Evolutionary conservation across 2,113 vertebrate genomes (phyloP).

Genomic region (Hyla sarda): DNA sequence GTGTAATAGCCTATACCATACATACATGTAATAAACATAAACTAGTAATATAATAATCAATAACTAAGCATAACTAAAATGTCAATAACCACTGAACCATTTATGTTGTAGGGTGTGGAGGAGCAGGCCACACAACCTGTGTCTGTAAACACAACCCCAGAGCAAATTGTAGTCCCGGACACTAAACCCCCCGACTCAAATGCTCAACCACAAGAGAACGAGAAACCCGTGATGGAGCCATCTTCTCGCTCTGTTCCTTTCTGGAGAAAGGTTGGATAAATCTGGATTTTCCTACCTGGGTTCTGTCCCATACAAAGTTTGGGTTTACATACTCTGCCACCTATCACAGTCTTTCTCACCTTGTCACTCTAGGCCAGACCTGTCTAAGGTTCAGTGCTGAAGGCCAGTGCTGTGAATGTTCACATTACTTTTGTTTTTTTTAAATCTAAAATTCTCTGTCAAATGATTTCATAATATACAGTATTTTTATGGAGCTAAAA

Average conservation of each 20-base stretch:
- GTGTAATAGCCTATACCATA: too few relatives aligned
- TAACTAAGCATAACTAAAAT: too few relatives aligned
- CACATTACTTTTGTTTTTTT: too few relatives aligned
- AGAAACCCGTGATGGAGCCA: neutral
- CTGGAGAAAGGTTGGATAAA: conserved; percentile 63
- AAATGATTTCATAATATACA: too few relatives aligned
- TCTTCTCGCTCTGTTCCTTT: conserved; percentile 14
- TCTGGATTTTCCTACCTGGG: neutral
- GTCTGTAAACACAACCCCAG: neutral
- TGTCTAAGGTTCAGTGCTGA: too few relatives aligned
- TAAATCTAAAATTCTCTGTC: too few relatives aligned
- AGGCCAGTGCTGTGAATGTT: too few relatives aligned
- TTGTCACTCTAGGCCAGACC: too few relatives aligned
- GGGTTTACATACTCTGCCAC: neutral
- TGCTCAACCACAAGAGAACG: neutral
- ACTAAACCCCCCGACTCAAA: neutral
- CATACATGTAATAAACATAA: too few relatives aligned
- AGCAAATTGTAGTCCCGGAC: neutral
- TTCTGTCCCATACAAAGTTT: neutral
- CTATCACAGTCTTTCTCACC: neutral
- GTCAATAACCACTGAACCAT: too few relatives aligned
- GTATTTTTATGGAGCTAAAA: too few relatives aligned
- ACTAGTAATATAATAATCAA: too few relatives aligned
- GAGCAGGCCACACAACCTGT: neutral
- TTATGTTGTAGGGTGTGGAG: conserved; percentile 12